Percentiles rank a stretch among this genome's conserved stretches.
phyloP scores from a whole-genome alignment of 2,113 vertebrate species.

The Dicentrarchus labrax region DNA sequence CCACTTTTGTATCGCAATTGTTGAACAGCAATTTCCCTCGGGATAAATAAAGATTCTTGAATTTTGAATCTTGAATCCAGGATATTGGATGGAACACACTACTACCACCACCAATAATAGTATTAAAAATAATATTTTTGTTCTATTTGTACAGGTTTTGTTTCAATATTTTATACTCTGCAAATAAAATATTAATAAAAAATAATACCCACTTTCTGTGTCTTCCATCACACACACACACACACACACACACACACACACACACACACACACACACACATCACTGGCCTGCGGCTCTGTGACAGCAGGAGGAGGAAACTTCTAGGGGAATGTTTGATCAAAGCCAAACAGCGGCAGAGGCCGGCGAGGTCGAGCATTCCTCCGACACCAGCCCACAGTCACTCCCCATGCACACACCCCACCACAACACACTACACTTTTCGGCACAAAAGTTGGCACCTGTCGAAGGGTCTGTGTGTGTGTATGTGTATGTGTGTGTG shows the following conservation, averaged over 20 bases:
- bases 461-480: slow-evolving; percentile 62
- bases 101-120: background rate
- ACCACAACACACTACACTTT: slow-evolving; percentile 62
- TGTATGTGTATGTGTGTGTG: slow-evolving; percentile 17
- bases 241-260: background rate
- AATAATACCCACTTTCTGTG: background rate
- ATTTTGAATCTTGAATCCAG: too few species aligned
- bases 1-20: too few species aligned
- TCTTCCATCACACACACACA: background rate
- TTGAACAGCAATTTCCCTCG: too few species aligned
- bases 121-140: background rate
- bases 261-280: slow-evolving; percentile 11
- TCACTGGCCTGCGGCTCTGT: slow-evolving; percentile 41
- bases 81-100: background rate
- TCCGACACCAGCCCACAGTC: slow-evolving; percentile 84
- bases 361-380: slow-evolving; percentile 87
- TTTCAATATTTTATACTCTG: background rate
- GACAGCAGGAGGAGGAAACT: slow-evolving; percentile 84
- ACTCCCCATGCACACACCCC: slow-evolving; percentile 79
- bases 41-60: too few species aligned
- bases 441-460: slow-evolving; percentile 76
- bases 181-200: background rate
- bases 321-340: slow-evolving; percentile 91
- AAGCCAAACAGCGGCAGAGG: slow-evolving; percentile 88
- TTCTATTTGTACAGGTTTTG: background rate